Evolutionary conservation across 2,797 vertebrate species (phyloP), one percentile per base, ranked within the genome.

Genomic region (Poecile montanus): DNA sequence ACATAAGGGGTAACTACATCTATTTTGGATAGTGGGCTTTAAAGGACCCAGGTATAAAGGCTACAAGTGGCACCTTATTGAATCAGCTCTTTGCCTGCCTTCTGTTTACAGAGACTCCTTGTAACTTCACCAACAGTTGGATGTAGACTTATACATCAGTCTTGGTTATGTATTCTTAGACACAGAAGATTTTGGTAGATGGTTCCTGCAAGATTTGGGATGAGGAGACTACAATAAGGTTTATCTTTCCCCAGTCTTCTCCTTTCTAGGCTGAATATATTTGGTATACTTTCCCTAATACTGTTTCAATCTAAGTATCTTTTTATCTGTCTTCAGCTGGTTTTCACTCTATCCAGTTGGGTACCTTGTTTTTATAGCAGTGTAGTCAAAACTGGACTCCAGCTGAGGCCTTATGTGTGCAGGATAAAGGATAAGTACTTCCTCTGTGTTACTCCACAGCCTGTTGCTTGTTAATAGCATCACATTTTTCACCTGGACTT

Each of bases 401-500:
- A 88, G 40, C 76, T 92, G 70, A 81, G 44, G 54, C n/a, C 47
- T 78, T 71, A 38, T 42, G 16, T 29, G 30, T 68, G 40, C 29
- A 93, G 58, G 30, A 81, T 68, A 68, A 92, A 92, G 57, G 94
- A 61, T 68, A 94, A 92, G 57, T 89, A 45, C 44, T 34, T 93
- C 16, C 19, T 77, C 62, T 84, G 62, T 84, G 30, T 78, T 75
- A 80, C 54, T 83, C 54, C 50, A 63, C 57, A 83, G 71, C 76
- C 47, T 91, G 70, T 58, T 91, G 42, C 66, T 91, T 83, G 44
- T 75, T 91, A 94, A 81, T 48, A 73, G 9, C 47, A 90, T 90
- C 38, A 63, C 8, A 81, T 90, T 93, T 93, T 96, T 93, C 76
- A 91, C 76, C 65, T 85, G 83, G 72, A 48, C 68, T 92, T 91